These are phyloP conservation scores for Cosmia trapezina DNA, from an alignment of 2,888 invertebrate species.

Conservation along the genomic window DNA sequence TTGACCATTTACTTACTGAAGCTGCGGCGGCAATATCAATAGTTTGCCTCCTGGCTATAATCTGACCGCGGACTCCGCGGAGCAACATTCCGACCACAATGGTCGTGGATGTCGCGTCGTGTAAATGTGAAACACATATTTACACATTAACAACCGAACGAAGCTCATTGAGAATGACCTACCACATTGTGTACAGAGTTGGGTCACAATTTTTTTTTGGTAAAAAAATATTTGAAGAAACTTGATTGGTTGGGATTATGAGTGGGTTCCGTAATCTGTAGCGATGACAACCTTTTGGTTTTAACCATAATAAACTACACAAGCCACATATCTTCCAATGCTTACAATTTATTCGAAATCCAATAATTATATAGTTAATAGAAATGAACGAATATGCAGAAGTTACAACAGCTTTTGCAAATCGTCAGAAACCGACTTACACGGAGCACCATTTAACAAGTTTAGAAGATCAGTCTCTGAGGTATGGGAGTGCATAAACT, in stretches of 20 bases:
- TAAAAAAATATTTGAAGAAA: conserved; percentile 52
- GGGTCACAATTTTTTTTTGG: conserved; percentile 72
- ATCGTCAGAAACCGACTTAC: too few species aligned
- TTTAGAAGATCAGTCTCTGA: too few species aligned
- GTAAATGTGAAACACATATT: conserved; percentile 82
- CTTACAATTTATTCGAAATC: background rate
- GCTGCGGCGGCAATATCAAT: conserved; percentile 33
- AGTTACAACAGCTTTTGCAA: too few species aligned
- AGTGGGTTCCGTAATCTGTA: conserved; percentile 61
- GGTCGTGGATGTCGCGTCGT: conserved; percentile 66
- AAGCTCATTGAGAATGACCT: conserved; percentile 81
- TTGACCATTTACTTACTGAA: background rate
- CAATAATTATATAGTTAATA: background rate
- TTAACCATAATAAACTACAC: background rate
- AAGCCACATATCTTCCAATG: too few species aligned
- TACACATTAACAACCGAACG: conserved; percentile 79
- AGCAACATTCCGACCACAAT: conserved; percentile 60
- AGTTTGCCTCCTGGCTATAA: conserved; percentile 6
- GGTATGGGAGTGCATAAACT: too few species aligned
- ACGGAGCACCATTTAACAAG: too few species aligned
- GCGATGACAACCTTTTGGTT: background rate
- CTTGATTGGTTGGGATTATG: conserved; percentile 24
- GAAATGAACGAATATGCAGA: too few species aligned
- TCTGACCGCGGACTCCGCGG: conserved; percentile 18
- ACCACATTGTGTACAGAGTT: conserved; percentile 81